phyloP scores from a whole-genome alignment of 2,797 vertebrate species.

The Anguilla pacifica region DNA sequence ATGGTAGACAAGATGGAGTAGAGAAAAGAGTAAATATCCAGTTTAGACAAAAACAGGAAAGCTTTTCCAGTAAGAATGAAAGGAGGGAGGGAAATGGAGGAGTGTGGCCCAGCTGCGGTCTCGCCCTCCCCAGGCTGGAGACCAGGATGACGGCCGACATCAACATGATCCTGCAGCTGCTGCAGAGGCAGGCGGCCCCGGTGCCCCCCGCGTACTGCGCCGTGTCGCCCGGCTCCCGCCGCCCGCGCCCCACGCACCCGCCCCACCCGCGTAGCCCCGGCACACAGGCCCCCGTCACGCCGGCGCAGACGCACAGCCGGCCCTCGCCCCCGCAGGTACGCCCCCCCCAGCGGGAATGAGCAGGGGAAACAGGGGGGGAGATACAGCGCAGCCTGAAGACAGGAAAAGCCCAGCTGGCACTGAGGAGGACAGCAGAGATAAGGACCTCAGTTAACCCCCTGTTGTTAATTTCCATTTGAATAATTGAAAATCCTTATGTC shows the following conservation, averaged over 20 bases:
- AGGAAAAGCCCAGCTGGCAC: not conserved
- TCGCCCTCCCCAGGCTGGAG: slow-evolving; percentile 78
- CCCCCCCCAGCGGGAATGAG: not conserved
- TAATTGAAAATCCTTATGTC: not conserved
- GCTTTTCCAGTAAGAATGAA: not conserved
- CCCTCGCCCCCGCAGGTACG: slow-evolving; percentile 59
- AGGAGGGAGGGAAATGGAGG: not conserved
- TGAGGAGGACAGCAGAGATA: not conserved
- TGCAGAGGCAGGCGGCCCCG: slow-evolving; percentile 86
- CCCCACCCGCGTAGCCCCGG: slow-evolving; percentile 59
- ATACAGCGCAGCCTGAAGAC: not conserved
- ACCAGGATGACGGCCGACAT: slow-evolving; percentile 92
- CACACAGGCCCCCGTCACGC: slow-evolving; percentile 55
- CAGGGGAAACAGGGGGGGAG: not conserved
- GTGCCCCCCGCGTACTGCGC: slow-evolving; percentile 84
- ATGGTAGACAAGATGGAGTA: not conserved
- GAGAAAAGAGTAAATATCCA: not conserved
- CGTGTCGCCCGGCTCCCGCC: slow-evolving; percentile 73
- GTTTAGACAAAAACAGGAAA: not conserved
- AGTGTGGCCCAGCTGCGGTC: not conserved
- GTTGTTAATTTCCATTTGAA: not conserved
- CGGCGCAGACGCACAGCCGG: slow-evolving; percentile 60
- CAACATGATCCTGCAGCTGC: slow-evolving; percentile 89
- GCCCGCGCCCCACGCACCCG: slow-evolving; percentile 57
- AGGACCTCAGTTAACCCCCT: not conserved